phyloP scores from a whole-genome alignment of 64 coral and sea anemone genomes.

The Pachyseris speciosa region DNA sequence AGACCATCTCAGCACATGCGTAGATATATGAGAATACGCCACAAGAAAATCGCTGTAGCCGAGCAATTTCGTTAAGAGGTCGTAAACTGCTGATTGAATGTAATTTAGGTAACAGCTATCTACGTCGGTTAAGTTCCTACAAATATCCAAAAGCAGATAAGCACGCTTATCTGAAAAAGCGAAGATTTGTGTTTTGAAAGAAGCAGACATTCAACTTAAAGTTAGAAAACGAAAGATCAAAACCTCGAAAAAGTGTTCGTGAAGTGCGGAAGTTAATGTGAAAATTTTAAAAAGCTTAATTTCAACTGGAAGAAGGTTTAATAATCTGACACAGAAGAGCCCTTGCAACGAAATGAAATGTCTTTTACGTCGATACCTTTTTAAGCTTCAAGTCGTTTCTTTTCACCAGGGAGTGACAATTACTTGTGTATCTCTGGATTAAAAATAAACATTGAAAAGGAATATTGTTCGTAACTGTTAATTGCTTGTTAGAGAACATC shows the following conservation, averaged over 20 bases:
- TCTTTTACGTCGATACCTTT: background rate
- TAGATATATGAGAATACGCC: too few relatives aligned
- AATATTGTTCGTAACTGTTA: background rate
- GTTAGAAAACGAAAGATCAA: background rate
- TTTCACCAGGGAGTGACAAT: background rate
- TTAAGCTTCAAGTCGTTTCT: background rate
- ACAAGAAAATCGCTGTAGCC: background rate
- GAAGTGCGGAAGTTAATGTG: background rate
- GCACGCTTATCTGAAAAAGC: background rate
- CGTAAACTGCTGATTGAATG: too few relatives aligned
- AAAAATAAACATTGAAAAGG: background rate
- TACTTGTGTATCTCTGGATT: background rate
- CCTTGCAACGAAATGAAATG: background rate
- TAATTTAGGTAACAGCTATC: too few relatives aligned
- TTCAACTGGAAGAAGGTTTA: background rate
- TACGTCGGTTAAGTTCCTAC: too few relatives aligned
- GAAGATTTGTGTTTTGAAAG: background rate
- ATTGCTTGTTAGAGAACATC: constrained; percentile 1
- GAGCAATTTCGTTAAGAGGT: background rate
- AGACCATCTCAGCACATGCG: too few relatives aligned
- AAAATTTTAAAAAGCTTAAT: background rate
- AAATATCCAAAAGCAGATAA: background rate
- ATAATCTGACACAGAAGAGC: background rate
- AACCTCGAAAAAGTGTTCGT: background rate
- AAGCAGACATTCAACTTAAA: background rate